A percentile compares a stretch with the other conserved stretches of the same genome.
Conservation (phyloP, 2,113 vertebrate species). For the Neolamprologus hecqui region DNA sequence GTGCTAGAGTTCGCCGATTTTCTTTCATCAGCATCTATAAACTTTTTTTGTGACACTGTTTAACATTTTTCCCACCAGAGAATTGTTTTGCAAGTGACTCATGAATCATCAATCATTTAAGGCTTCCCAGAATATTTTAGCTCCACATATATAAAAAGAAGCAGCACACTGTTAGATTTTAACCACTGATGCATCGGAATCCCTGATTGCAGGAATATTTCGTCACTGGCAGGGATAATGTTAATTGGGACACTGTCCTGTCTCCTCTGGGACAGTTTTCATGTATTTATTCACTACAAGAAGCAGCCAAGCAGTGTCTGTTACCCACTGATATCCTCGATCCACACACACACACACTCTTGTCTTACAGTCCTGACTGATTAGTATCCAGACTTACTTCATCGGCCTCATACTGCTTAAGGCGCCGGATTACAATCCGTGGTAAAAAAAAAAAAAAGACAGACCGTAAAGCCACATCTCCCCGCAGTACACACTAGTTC, state of each 20-base stretch:
- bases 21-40: background rate
- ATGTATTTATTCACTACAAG: background rate
- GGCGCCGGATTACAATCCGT: background rate
- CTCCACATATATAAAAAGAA: background rate
- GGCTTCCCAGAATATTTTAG: background rate
- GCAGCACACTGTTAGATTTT: background rate
- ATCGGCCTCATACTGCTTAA: background rate
- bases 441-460: background rate
- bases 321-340: background rate
- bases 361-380: background rate
- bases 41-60: background rate
- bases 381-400: background rate
- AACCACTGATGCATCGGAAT: fast-evolving
- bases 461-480: background rate
- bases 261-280: background rate
- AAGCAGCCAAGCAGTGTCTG: background rate
- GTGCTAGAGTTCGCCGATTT: background rate
- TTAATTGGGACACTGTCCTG: background rate
- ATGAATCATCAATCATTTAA: background rate
- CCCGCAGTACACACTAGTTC: background rate
- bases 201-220: background rate
- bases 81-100: background rate
- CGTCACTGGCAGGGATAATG: background rate
- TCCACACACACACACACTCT: background rate
- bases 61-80: background rate